Base-by-base conservation (phyloP, 2,888 invertebrate species). In the Drosophila picticornis region DNA sequence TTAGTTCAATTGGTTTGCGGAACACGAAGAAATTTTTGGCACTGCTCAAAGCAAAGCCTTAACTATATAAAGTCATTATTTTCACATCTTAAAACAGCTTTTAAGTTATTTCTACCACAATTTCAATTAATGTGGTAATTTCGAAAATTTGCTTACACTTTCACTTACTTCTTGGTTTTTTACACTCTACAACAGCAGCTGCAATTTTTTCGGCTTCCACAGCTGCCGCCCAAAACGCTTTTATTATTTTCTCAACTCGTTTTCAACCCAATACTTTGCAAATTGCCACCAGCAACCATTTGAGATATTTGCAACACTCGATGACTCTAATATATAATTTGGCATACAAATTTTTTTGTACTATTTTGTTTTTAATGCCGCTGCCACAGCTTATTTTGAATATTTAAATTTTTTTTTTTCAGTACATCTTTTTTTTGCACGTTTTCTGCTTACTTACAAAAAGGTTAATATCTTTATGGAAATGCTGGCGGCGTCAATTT, bases 391-490 rank as follows among this genome's bases (percentile, higher is more conserved):
- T 62, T 27, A 32, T 50, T 43, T 59, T 51, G 22, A 34, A 19
- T 31, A 60, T 46, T 46, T 36, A 48, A n/a, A n/a, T n/a, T n/a
- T n/a, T 65, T 60, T 64, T 51, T 40, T 61, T 40, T 48, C 34
- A n/a, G 38, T n/a, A n/a, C 4, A 5, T 34, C 32, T 27, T 57
- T 29, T 4, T 40, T 36, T 40, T 67, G 0, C 32, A 13, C 5
- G 2, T 32, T 51, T 64, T 19, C 53, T 53, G 65, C 61, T 55
- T 62, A 62, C 80, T 83, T 77, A 56, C 59, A 65, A 64, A 83
- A 85, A 88, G 84, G 88, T 84, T 85, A 84, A 84, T 84, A 83
- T 75, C 76, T 80, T 73, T 67, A 75, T 74, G 75, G 50, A 27
- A 57, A 27, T 36, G 58, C 80, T 59, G 46, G 63, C 77, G 77